Percentiles rank a stretch among this genome's conserved stretches.
These are phyloP conservation scores for Momotus momota DNA, from an alignment of 2,797 vertebrate genomes.

Conservation along the genomic window DNA sequence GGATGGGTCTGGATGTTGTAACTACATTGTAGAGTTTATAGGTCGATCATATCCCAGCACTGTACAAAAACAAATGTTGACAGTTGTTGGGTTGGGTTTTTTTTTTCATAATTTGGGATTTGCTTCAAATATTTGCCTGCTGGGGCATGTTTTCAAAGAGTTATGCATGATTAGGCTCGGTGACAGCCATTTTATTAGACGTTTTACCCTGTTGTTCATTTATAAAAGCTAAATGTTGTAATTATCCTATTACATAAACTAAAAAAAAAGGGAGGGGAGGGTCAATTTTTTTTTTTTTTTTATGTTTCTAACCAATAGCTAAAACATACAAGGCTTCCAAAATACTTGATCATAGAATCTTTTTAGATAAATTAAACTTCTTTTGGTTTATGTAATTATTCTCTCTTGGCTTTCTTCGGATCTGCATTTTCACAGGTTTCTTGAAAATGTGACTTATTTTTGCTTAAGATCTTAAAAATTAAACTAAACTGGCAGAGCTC, in stretches of 20 bases:
- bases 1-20: not conserved
- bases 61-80: not conserved
- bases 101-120: not conserved
- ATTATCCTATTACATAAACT: slow-evolving; percentile 31
- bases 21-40: not conserved
- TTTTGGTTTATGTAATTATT: not conserved
- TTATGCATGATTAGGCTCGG: slow-evolving; percentile 33
- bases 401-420: not conserved
- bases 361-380: not conserved
- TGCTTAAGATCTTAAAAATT: not conserved
- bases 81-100: not conserved
- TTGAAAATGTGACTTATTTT: not conserved
- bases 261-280: not conserved
- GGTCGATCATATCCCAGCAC: not conserved
- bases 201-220: slow-evolving; percentile 8
- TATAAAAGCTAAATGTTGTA: slow-evolving; percentile 42
- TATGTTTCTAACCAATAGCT: not conserved
- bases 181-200: slow-evolving; percentile 40
- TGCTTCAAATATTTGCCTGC: slow-evolving; percentile 4
- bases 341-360: not conserved
- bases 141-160: not conserved
- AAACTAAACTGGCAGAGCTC: not conserved
- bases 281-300: not conserved
- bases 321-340: not conserved
- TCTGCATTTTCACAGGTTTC: not conserved